Conservation (phyloP, 2,113 vertebrate genomes). For the Girardinichthys multiradiatus region DNA sequence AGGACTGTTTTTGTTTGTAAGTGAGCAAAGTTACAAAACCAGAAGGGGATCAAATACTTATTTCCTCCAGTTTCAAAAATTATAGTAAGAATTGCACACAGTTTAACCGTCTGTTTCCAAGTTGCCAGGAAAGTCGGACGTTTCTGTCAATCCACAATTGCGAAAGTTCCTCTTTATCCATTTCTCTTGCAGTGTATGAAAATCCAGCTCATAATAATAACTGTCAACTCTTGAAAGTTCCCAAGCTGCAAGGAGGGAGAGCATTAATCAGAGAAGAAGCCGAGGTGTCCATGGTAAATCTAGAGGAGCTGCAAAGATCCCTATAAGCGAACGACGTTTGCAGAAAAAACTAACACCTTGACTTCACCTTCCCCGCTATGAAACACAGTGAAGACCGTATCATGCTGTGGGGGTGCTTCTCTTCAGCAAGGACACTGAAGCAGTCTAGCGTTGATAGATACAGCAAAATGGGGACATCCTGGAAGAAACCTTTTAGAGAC, state of each 20-base stretch:
- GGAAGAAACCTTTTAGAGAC: no score
- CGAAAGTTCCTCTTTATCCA: slow-evolving; percentile 68
- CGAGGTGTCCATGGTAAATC: no score
- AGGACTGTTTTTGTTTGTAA: background rate
- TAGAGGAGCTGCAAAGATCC: no score
- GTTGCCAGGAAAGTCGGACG: slow-evolving; percentile 25
- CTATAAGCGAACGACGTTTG: no score
- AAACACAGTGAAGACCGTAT: no score
- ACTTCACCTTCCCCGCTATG: no score
- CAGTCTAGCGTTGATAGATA: no score
- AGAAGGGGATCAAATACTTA: background rate
- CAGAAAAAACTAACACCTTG: no score
- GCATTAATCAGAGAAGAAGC: no score
- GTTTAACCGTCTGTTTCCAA: background rate
- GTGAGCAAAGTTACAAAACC: background rate
- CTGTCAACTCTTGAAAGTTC: background rate
- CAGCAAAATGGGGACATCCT: no score
- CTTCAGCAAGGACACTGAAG: background rate
- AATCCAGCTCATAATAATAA: slow-evolving; percentile 10
- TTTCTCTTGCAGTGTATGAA: background rate
- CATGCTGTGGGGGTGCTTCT: background rate
- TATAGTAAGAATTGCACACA: background rate
- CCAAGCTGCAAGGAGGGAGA: background rate
- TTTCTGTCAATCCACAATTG: slow-evolving; percentile 47
- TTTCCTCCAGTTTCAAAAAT: background rate